Conservation (phyloP, 2,113 vertebrate genomes). For the Lamprologus ornatipinnis region DNA sequence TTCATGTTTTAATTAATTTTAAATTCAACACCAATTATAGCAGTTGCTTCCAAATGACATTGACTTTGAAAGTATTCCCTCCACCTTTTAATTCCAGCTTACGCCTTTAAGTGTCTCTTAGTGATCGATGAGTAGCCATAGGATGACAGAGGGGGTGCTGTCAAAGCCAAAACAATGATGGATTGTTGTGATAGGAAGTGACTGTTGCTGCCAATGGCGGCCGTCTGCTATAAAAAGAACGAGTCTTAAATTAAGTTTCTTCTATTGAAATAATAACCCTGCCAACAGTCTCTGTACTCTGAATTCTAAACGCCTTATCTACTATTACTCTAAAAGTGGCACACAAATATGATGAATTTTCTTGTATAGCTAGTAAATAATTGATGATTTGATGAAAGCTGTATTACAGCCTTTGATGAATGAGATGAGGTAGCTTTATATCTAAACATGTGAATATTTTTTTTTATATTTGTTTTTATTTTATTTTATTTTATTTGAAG, state of each 20-base stretch:
- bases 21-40: not conserved
- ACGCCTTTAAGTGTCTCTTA: conserved; percentile 5
- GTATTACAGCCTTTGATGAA: not conserved
- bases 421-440: not conserved
- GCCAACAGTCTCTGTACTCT: not conserved
- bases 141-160: conserved; percentile 31
- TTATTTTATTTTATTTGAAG: not conserved
- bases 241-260: conserved; percentile 3
- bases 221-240: conserved; percentile 14
- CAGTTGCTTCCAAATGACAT: conserved; percentile 5
- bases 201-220: not conserved
- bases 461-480: not conserved
- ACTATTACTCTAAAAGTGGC: not conserved
- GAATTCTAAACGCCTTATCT: not conserved
- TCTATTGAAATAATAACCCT: not conserved
- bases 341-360: not conserved
- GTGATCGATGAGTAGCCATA: conserved; percentile 43
- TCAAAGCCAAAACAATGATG: conserved; percentile 42
- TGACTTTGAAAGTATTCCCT: not conserved
- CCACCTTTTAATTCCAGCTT: not conserved
- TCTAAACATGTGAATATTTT: not conserved
- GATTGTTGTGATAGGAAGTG: conserved; percentile 44
- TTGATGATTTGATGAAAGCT: not conserved
- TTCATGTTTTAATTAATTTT: not conserved
- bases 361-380: not conserved